Percentiles rank a stretch among this genome's conserved stretches.
These are phyloP conservation scores for Rhynchotus rufescens DNA, from an alignment of 2,797 vertebrate genomes.

Conservation along the genomic window DNA sequence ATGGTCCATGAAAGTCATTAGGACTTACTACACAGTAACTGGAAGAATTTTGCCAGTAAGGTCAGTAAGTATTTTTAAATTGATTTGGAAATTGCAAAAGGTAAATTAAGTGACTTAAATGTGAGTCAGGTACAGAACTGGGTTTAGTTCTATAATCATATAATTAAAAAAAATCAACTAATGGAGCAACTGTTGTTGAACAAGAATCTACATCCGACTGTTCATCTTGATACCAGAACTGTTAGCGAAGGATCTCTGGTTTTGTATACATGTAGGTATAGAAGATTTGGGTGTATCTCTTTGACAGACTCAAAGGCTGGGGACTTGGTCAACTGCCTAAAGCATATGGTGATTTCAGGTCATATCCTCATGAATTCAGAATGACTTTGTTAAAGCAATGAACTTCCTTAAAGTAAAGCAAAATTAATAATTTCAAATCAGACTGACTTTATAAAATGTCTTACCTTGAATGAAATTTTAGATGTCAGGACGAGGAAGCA, in stretches of 20 bases:
- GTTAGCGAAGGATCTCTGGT: background rate
- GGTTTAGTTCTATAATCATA: slow-evolving; percentile 31
- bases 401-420: background rate
- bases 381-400: background rate
- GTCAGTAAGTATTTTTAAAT: background rate
- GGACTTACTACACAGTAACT: background rate
- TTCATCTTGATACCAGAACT: background rate
- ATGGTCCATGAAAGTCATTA: background rate
- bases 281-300: background rate
- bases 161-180: slow-evolving; percentile 17
- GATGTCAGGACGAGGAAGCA: background rate
- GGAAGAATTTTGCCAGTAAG: background rate
- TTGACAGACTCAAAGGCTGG: background rate
- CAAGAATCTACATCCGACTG: slow-evolving; percentile 5
- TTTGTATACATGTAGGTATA: background rate
- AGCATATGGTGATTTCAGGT: background rate
- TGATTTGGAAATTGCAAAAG: slow-evolving; percentile 24
- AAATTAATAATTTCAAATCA: background rate
- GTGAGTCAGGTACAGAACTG: slow-evolving; percentile 39
- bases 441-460: background rate
- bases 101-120: slow-evolving; percentile 43
- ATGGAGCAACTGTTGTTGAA: slow-evolving; percentile 30
- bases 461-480: background rate
- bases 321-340: too few species aligned
- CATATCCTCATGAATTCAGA: background rate